These are phyloP conservation scores for Pterostichus madidus DNA, from an alignment of 2,888 invertebrate species.

Conservation along the genomic window DNA sequence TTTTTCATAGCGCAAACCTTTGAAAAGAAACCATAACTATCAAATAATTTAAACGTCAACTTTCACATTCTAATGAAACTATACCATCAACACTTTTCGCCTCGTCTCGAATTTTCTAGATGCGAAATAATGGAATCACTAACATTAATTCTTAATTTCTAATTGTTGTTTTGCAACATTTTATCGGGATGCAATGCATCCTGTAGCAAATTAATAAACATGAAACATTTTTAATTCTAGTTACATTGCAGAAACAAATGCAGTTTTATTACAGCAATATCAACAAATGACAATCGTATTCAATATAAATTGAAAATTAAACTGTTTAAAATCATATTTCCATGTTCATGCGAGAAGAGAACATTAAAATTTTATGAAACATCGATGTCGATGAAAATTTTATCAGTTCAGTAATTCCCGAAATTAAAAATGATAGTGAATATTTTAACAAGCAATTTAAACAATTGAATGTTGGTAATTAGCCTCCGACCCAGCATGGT, in stretches of 20 bases:
- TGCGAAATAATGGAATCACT: no score
- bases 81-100: no score
- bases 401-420: neutral
- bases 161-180: no score
- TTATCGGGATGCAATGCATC: no score
- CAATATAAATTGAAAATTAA: slow-evolving; percentile 14
- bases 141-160: no score
- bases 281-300: slow-evolving; percentile 18
- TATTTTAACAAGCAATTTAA: slow-evolving; percentile 39
- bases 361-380: neutral
- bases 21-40: no score
- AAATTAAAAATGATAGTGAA: slow-evolving; percentile 30
- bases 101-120: no score
- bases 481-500: neutral
- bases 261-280: slow-evolving; percentile 23
- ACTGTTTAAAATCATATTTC: neutral
- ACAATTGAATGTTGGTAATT: slow-evolving; percentile 36
- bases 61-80: no score
- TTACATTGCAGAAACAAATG: neutral
- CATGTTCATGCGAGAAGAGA: neutral
- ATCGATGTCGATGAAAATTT: neutral
- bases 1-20: no score
- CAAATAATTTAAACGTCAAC: no score
- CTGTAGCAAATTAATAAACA: no score
- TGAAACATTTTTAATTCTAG: no score